Base-by-base conservation (phyloP, 2,888 invertebrate genomes). In the Panorpa germanica region DNA sequence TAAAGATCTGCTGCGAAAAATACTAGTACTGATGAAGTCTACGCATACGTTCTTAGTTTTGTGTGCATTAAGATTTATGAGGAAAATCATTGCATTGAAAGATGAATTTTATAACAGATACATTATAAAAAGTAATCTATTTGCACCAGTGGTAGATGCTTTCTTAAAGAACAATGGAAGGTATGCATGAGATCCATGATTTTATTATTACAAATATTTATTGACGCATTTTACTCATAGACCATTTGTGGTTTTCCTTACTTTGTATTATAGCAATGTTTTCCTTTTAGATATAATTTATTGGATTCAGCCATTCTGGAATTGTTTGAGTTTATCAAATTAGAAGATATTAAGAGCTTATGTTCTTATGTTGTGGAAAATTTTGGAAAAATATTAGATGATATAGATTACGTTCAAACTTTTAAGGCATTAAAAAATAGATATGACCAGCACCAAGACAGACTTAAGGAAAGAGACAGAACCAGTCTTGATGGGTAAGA, bases 91-190 rank as follows among this genome's bases (percentile, higher is more conserved):
- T 45, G 88, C 93, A 31, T 67, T 95, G 35, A 96, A 98, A 58
- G 98, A 98, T 53, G 98, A 98, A 52, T 90, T 93, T 59, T 98
- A 98, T 60, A 90, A 95, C 60, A 64, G 91, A 48, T 86, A 95
- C 57, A 90, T 95, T 45, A 80, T 85, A 42, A 85, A 86, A 53
- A 83, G 88, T 37, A 86, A 88, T 58, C 65, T 96, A 34, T 88
- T 99, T 57, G 81, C 83, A 41, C 91, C 91, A 18, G 88, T 99
- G 34, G 80, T 96, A 42, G 91, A 93, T 53, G 86, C 93, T 40
- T 93, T 98, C 55, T 73, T 85, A 45, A 73, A 80, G 47, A 99
- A 99, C 61, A 93, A 95, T 53, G 86, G 88, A 47, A 73, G 95
- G 57, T 61, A 31, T 46, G 17, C 15, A 31, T 4, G 17, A 11